Base-by-base conservation (phyloP, 2,888 invertebrate species). In the Tetragonisca angustula region DNA sequence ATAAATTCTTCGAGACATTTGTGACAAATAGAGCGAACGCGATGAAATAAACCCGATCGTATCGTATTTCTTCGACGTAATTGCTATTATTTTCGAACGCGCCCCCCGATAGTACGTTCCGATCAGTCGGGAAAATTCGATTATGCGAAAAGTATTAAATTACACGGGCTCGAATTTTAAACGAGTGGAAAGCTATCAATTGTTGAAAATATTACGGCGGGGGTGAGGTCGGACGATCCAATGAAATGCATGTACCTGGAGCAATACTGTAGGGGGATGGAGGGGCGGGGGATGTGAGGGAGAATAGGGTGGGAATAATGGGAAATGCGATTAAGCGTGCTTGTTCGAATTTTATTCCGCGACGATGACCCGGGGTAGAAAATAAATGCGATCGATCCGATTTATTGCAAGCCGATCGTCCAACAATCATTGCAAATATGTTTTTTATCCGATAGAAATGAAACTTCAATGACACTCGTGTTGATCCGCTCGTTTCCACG, bases 251-350 rank as follows among this genome's bases (percentile, higher is more conserved):
- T n/a, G 43, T 19, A 24, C 19, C 64, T n/a, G 68, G 56, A 69
- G 50, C 52, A 27, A 4, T 1, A 17, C 43, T 43, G 2, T 43
- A 43, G 9, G 43, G 43, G 9, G 9, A 27, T 9, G 36, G 9
- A 2, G 43, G 43, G 43, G 21, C 6, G 21, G 17, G 54, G 3
- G 19, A n/a, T n/a, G 21, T 4, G 3, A 13, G 11, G 72, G 6
- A 5, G 43, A 17, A n/a, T 4, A 15, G 49, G 5, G 32, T 27
- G 43, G 43, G 68, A 68, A 76, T 80, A 69, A 80, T 74, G 64
- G 52, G 36, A n/a, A 80, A 73, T 62, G 17, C 81, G 74, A 73
- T 82, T 80, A 80, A 82, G 27, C 62, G 43, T 68, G 49, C 67
- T 56, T 54, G 79, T 54, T 19, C 54, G 49, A 73, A 36, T 72